phyloP scores from a whole-genome alignment of 2,888 invertebrate species.

The Hirtodrosophila duncani region DNA sequence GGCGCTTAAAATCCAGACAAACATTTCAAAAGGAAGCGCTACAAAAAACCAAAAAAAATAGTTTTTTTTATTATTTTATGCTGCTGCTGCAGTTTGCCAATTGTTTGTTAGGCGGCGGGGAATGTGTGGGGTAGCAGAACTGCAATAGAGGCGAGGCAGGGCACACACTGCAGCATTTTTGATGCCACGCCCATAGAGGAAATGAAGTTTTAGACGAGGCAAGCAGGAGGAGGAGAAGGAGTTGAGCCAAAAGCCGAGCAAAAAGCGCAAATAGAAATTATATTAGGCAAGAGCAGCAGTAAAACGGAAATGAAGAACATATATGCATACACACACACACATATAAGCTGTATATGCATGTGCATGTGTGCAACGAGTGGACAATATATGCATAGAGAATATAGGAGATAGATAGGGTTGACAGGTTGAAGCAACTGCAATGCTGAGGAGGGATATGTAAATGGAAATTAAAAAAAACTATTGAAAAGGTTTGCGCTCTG shows the following conservation, averaged over 20 bases:
- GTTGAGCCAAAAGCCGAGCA: too few species aligned
- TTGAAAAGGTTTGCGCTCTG: too few species aligned
- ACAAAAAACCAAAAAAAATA: conserved; percentile 14
- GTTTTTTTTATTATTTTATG: conserved; percentile 38
- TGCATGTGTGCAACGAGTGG: background rate
- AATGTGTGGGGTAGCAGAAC: too few species aligned
- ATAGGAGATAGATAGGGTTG: too few species aligned
- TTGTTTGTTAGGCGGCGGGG: conserved; percentile 28
- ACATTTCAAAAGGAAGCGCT: conserved; percentile 39
- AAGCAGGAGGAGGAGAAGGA: background rate
- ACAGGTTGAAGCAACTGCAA: too few species aligned
- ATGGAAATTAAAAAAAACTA: too few species aligned
- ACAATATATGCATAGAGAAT: conserved; percentile 17
- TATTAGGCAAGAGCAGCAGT: conserved; percentile 44
- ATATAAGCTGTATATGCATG: background rate
- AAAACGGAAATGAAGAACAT: conserved; percentile 51
- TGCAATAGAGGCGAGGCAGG: too few species aligned
- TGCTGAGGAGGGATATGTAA: too few species aligned
- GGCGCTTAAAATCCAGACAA: conserved; percentile 50
- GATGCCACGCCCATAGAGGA: conserved; percentile 54
- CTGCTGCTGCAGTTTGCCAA: conserved; percentile 61
- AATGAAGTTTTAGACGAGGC: conserved; percentile 54
- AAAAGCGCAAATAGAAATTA: conserved; percentile 53
- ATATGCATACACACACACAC: conserved; percentile 1
- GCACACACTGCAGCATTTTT: conserved; percentile 58